Conservation (phyloP, 2,888 invertebrate species). For the Cryptosula pallasiana region DNA sequence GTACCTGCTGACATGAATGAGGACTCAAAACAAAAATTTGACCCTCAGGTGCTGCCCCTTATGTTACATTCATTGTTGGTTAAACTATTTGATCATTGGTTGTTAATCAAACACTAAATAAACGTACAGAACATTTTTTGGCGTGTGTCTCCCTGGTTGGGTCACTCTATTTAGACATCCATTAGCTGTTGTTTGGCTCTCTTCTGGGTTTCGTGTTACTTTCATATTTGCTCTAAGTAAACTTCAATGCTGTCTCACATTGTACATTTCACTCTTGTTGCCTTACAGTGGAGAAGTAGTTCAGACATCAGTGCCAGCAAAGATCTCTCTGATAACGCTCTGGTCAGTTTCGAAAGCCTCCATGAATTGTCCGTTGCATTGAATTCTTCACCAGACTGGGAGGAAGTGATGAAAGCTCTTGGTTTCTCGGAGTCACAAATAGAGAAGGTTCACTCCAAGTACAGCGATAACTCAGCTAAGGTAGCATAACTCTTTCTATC, state of each 20-base stretch:
- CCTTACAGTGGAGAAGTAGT: not conserved
- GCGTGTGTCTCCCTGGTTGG: too few relatives aligned
- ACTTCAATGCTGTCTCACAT: too few relatives aligned
- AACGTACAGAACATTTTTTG: too few relatives aligned
- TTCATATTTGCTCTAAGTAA: too few relatives aligned
- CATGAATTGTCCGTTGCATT: not conserved
- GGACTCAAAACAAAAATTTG: not conserved
- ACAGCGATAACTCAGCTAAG: not conserved
- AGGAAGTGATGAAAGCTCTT: not conserved
- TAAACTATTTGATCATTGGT: too few relatives aligned
- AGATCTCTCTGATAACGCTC: not conserved
- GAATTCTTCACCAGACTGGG: not conserved
- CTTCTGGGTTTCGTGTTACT: too few relatives aligned
- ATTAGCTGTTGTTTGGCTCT: too few relatives aligned
- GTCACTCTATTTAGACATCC: too few relatives aligned
- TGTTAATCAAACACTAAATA: too few relatives aligned
- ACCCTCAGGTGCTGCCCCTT: not conserved
- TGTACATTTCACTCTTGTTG: too few relatives aligned
- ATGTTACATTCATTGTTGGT: too few relatives aligned
- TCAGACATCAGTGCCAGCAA: not conserved
- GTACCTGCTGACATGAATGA: not conserved
- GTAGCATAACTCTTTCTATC: conserved; percentile 8
- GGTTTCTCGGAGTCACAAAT: not conserved
- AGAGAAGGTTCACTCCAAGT: not conserved
- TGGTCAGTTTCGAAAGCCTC: not conserved